Evolutionary conservation across 1,140 invertebrate species (phyloP).

Genomic region (Saxidomus purpurata): DNA sequence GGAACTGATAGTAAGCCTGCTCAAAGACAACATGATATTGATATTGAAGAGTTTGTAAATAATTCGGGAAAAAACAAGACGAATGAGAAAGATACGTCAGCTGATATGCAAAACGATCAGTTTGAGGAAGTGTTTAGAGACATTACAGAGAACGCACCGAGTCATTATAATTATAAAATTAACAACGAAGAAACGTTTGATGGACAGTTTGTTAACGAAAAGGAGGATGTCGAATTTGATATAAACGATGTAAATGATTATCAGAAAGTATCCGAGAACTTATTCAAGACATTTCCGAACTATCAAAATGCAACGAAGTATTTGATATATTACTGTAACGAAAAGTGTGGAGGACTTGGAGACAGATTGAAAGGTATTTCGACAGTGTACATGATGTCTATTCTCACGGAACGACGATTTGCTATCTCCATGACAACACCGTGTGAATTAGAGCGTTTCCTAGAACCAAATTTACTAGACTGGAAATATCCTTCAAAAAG

Average conservation of each 20-base stretch:
- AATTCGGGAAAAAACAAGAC: not conserved
- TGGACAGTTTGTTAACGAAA: not conserved
- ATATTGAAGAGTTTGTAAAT: not conserved
- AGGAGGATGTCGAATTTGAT: not conserved
- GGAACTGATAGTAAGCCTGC: not conserved
- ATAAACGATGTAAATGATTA: not conserved
- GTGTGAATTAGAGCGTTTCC: slow-evolving; percentile 20
- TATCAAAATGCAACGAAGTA: slow-evolving; percentile 51
- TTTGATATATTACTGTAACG: slow-evolving; percentile 52
- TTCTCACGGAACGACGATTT: slow-evolving; percentile 24
- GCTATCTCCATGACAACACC: slow-evolving; percentile 31
- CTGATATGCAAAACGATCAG: not conserved
- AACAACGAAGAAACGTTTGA: not conserved
- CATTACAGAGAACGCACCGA: not conserved
- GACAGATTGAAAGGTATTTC: slow-evolving; percentile 43
- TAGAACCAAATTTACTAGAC: slow-evolving; percentile 32
- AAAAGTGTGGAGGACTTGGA: slow-evolving; percentile 12
- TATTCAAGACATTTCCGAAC: slow-evolving; percentile 54
- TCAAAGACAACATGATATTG: not conserved
- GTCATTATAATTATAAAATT: not conserved
- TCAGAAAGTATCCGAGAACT: not conserved
- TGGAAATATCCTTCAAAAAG: not conserved
- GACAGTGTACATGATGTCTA: slow-evolving; percentile 34
- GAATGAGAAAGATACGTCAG: not conserved
- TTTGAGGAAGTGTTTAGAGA: not conserved